Conservation (phyloP, 2,113 vertebrate genomes). For the Siniperca knerii region DNA sequence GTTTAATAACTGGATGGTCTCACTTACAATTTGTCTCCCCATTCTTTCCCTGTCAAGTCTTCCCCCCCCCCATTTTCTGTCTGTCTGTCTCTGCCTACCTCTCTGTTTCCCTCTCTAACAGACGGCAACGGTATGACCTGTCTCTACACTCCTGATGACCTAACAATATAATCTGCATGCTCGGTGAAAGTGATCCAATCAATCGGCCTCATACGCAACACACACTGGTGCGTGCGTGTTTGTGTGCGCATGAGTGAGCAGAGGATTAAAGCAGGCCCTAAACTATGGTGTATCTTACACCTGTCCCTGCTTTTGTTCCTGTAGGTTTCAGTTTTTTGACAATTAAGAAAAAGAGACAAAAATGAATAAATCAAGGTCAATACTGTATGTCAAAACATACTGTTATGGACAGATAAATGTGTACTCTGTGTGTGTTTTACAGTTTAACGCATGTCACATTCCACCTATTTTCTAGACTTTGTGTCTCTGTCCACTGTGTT, state of each 20-base stretch:
- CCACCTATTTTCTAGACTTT: neutral
- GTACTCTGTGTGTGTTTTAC: neutral
- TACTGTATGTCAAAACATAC: neutral
- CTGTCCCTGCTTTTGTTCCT: neutral
- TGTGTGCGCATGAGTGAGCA: slow-evolving; percentile 32
- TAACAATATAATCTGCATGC: slow-evolving; percentile 69
- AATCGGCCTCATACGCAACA: slow-evolving; percentile 36
- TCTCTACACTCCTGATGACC: slow-evolving; percentile 60
- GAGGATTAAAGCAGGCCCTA: slow-evolving; percentile 40
- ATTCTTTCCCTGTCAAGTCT: neutral
- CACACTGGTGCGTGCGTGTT: neutral
- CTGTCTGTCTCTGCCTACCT: neutral
- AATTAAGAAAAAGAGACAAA: neutral
- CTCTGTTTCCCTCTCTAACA: slow-evolving; percentile 10
- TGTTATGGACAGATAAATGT: too few species aligned
- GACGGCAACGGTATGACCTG: slow-evolving; percentile 29
- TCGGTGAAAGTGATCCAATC: slow-evolving; percentile 70
- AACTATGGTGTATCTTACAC: slow-evolving; percentile 25
- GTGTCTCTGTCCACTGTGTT: slow-evolving; percentile 6
- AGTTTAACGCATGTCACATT: neutral
- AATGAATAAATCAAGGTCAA: neutral
- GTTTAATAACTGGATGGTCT: slow-evolving; percentile 13
- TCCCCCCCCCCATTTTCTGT: neutral
- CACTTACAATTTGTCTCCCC: neutral
- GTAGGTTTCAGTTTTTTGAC: neutral